Evolutionary conservation across 2,797 vertebrate species (phyloP).

Genomic region (Delichon dasypus): DNA sequence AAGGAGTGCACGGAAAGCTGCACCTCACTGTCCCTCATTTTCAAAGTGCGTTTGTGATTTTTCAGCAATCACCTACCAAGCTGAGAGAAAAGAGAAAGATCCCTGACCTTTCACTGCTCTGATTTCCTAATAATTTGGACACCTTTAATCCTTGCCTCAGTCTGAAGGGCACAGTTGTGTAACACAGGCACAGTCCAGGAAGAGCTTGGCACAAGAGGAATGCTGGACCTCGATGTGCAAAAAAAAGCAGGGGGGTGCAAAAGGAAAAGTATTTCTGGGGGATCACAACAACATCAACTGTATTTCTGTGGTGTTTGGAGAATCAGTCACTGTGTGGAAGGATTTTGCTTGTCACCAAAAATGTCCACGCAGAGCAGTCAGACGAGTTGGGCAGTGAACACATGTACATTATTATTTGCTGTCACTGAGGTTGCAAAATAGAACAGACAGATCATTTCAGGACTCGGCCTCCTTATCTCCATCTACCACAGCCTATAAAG

Average conservation of each 20-base stretch:
- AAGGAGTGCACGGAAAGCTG: neutral
- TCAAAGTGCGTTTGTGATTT: neutral
- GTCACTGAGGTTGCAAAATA: slow-evolving; percentile 56
- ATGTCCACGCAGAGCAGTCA: slow-evolving; percentile 4
- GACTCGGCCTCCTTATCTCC: slow-evolving; percentile 54
- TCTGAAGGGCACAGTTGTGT: slow-evolving; percentile 42
- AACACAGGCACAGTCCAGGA: slow-evolving; percentile 39
- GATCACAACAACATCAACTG: neutral
- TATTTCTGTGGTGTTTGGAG: neutral
- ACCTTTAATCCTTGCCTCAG: slow-evolving; percentile 67
- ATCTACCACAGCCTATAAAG: slow-evolving; percentile 31
- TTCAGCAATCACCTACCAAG: slow-evolving; percentile 36
- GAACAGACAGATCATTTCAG: slow-evolving; percentile 53
- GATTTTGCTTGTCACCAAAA: neutral
- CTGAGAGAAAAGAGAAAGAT: slow-evolving; percentile 62
- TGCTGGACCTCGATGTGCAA: neutral
- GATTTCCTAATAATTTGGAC: slow-evolving; percentile 74
- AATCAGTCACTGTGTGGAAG: neutral
- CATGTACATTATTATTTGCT: slow-evolving; percentile 49
- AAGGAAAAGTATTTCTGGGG: neutral
- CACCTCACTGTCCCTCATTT: neutral
- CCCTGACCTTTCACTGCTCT: slow-evolving; percentile 65
- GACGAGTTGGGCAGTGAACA: slow-evolving; percentile 39
- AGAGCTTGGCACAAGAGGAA: slow-evolving; percentile 28
- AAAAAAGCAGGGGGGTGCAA: neutral